Conservation (phyloP, 1,140 invertebrate species). For the Pseudomyrmex pallidus region DNA sequence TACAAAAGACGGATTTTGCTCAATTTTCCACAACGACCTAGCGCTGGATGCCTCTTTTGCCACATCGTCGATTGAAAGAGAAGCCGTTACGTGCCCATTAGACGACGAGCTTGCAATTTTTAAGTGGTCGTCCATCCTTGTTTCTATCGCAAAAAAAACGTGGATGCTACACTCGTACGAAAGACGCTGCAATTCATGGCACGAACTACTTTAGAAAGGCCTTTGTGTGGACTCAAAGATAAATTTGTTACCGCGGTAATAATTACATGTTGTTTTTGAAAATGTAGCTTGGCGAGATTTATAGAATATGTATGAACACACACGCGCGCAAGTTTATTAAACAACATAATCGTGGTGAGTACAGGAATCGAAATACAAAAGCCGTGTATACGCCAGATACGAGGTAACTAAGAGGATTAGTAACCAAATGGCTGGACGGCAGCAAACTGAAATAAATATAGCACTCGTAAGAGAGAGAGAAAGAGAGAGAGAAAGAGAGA, state of each 20-base stretch:
- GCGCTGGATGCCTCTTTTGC: slow-evolving; percentile 11
- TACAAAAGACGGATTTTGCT: slow-evolving; percentile 35
- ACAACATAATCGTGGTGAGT: slow-evolving; percentile 57
- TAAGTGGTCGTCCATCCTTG: background rate
- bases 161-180: background rate
- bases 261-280: background rate
- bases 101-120: slow-evolving; percentile 59
- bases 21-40: slow-evolving; percentile 40
- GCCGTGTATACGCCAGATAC: slow-evolving; percentile 14
- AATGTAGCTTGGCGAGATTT: background rate
- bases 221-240: slow-evolving; percentile 21
- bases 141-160: slow-evolving; percentile 16
- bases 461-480: background rate
- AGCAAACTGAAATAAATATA: slow-evolving; percentile 74
- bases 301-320: background rate
- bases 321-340: slow-evolving; percentile 1
- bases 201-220: slow-evolving; percentile 8
- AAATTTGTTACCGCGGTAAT: background rate
- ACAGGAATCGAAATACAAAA: slow-evolving; percentile 63
- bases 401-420: slow-evolving; percentile 72
- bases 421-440: slow-evolving; percentile 63
- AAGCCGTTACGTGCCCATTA: slow-evolving; percentile 48
- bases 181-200: slow-evolving; percentile 8
- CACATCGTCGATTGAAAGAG: slow-evolving; percentile 4
- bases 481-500: too few species aligned